Percentiles rank a stretch among this genome's conserved stretches.
Conservation (phyloP, 2,113 vertebrate genomes). For the Ceratotherium simum region DNA sequence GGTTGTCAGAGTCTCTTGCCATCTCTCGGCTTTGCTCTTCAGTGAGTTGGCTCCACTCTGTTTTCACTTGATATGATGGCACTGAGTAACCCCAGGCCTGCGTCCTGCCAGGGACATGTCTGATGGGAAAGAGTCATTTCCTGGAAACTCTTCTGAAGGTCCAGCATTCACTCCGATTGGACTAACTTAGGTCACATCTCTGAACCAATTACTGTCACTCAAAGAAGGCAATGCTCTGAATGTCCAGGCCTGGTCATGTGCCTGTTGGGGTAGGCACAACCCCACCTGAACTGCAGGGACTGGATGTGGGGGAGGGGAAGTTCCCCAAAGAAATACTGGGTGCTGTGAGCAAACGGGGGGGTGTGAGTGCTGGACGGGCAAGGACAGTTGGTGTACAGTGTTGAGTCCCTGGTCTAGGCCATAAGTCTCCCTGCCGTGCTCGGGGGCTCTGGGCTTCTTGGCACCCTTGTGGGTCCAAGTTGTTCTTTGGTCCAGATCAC, state of each 20-base stretch:
- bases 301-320: not conserved
- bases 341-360: not conserved
- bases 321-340: not conserved
- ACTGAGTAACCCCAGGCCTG: not conserved
- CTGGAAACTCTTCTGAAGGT: not conserved
- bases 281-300: not conserved
- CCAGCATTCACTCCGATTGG: not conserved
- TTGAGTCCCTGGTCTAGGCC: not conserved
- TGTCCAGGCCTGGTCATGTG: not conserved
- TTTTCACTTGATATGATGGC: not conserved
- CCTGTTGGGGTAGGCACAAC: not conserved
- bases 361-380: not conserved
- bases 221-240: not conserved
- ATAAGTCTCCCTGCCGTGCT: not conserved
- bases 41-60: not conserved
- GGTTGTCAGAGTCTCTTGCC: not conserved
- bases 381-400: no score
- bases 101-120: not conserved
- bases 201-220: not conserved
- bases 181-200: not conserved
- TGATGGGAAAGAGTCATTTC: not conserved
- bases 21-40: not conserved
- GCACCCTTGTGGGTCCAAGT: not conserved
- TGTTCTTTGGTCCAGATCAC: not conserved
- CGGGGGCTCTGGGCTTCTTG: not conserved